Base-by-base conservation (phyloP, 2,888 invertebrate genomes). In the Ichneumoninae sp. region DNA sequence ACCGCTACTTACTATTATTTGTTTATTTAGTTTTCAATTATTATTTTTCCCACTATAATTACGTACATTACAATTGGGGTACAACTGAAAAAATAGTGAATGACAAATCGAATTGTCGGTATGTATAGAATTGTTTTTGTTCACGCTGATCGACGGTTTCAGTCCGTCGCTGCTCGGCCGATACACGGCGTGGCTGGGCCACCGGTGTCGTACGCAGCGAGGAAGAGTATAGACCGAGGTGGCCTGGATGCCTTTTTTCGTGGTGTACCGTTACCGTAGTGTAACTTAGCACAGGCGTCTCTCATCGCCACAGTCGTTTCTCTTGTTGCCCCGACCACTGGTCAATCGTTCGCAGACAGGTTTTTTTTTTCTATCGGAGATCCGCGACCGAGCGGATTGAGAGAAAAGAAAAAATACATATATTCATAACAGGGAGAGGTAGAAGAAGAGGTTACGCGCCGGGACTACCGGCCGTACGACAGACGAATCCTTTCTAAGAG, bases 241-340 rank as follows among this genome's bases (percentile, higher is more conserved):
- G 91, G 90, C 91, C 91, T 91, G 90, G 83, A 90, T 91, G 91
- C 89, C 91, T 91, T 91, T 91, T 91, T 91, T 91, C 89, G 90
- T 90, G 69, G 77, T 88, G 86, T 91, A 90, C 91, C 91, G 91
- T 91, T 91, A 91, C 85, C 76, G 81, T 88, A 83, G 88, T 88
- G 89, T 89, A 91, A 88, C 88, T 90, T 88, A 82, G 87, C 85
- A 87, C 88, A 82, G 83, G 76, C 83, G 74, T 65, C 84, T 78
- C 82, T 26, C 66, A 70, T 84, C 71, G 79, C 62, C 79, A 62
- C 80, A 77, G 79, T 81, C 76, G 71, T 47, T 72, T 79, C 76
- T 79, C 75, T 47, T 52, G 74, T 68, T 83, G 85, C 80, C 70
- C 86, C 85, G 81, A 69, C 80, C 74, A 81, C 77, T 65, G 69